phyloP scores from a whole-genome alignment of 2,797 vertebrate genomes.

The Antennarius maculatus region DNA sequence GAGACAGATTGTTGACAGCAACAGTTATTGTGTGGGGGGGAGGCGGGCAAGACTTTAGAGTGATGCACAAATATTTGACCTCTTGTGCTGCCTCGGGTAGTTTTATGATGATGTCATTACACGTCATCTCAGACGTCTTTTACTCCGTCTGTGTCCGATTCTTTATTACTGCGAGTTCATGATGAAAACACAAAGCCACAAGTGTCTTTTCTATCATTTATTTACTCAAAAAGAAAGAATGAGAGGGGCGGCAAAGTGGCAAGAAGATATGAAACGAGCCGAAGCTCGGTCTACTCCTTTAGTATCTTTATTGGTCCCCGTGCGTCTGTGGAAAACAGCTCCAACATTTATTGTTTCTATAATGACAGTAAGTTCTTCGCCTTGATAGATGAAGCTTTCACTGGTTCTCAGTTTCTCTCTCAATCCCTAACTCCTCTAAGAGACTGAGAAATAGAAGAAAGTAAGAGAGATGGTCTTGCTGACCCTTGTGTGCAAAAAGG shows the following conservation, averaged over 20 bases:
- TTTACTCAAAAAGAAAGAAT: slow-evolving; percentile 5
- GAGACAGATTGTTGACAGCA: slow-evolving; percentile 63
- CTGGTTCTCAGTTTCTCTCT: slow-evolving; percentile 47
- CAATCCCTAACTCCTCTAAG: slow-evolving; percentile 55
- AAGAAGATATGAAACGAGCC: slow-evolving; percentile 44
- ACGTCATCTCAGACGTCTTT: slow-evolving; percentile 43
- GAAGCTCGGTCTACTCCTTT: slow-evolving; percentile 35
- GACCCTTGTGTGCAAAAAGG: slow-evolving; percentile 31
- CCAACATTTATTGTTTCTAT: slow-evolving; percentile 64
- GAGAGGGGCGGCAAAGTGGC: not conserved
- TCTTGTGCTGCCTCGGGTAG: slow-evolving; percentile 51
- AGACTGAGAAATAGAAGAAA: slow-evolving; percentile 28
- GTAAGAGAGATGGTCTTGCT: slow-evolving; percentile 25
- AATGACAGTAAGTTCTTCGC: slow-evolving; percentile 51
- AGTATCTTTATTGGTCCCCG: slow-evolving; percentile 71
- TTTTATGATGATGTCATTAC: slow-evolving; percentile 60
- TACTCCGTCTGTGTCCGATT: not conserved
- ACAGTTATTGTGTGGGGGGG: slow-evolving; percentile 45
- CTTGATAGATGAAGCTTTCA: slow-evolving; percentile 74
- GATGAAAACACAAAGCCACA: slow-evolving; percentile 16
- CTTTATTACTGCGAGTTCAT: slow-evolving; percentile 22
- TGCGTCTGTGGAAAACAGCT: slow-evolving; percentile 54
- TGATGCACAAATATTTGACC: slow-evolving; percentile 50
- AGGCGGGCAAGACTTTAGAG: slow-evolving; percentile 46
- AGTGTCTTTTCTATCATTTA: slow-evolving; percentile 26